Percentiles rank a stretch among this genome's conserved stretches.
These are phyloP conservation scores for Drosophila nannoptera DNA, from an alignment of 1,140 invertebrate species.

Conservation along the genomic window DNA sequence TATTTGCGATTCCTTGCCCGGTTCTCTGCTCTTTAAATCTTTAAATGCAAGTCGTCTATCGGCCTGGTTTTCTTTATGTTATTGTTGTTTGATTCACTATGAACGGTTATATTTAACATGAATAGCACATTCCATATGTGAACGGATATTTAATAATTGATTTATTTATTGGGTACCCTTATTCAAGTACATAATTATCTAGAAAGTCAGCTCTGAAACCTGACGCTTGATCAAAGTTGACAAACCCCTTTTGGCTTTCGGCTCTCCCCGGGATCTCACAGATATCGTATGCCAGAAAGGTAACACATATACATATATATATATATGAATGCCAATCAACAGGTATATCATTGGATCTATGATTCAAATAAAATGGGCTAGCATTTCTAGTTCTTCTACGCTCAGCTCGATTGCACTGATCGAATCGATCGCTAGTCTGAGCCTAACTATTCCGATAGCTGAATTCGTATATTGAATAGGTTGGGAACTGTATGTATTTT, in stretches of 20 bases:
- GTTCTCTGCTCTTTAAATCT: conserved; percentile 26
- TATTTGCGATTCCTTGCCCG: conserved; percentile 26
- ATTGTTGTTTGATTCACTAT: conserved; percentile 21
- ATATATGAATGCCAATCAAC: not conserved
- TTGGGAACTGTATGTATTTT: conserved; percentile 15
- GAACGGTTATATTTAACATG: conserved; percentile 36
- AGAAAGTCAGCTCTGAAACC: conserved; percentile 32
- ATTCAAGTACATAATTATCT: conserved; percentile 13
- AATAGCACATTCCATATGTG: conserved; percentile 35
- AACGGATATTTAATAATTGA: conserved; percentile 30
- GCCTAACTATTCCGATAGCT: conserved; percentile 10
- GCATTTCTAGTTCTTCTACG: conserved; percentile 10
- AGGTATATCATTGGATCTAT: conserved; percentile 1
- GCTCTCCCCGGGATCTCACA: conserved; percentile 4
- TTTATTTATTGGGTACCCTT: conserved; percentile 15
- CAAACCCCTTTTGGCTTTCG: not conserved
- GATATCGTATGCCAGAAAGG: not conserved
- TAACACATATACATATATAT: not conserved
- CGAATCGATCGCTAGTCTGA: not conserved
- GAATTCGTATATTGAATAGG: conserved; percentile 7
- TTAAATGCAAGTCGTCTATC: conserved; percentile 12
- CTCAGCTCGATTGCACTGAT: conserved; percentile 5
- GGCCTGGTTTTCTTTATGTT: conserved; percentile 15
- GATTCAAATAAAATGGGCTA: conserved; percentile 4
- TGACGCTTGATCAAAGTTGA: conserved; percentile 12